Percentiles rank a stretch among this genome's conserved stretches.
These are phyloP conservation scores for Hystrix cristata DNA, from an alignment of 2,113 vertebrate genomes.

Conservation along the genomic window DNA sequence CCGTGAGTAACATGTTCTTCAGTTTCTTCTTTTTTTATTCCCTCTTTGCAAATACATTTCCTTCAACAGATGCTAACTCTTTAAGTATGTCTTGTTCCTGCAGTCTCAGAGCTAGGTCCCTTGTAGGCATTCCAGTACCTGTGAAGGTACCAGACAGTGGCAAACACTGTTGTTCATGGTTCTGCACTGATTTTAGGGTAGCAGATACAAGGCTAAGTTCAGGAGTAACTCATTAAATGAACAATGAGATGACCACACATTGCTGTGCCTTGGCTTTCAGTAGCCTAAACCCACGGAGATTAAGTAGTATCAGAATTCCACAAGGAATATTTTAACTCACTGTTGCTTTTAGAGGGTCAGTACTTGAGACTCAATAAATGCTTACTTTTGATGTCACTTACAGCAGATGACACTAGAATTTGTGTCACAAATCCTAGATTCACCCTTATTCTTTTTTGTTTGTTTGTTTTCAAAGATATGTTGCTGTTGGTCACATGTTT, in stretches of 20 bases:
- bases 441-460: not conserved
- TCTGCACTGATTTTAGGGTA: not conserved
- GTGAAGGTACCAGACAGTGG: not conserved
- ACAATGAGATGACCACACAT: not conserved
- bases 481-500: not conserved
- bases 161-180: not conserved
- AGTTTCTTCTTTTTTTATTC: not conserved
- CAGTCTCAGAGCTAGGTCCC: not conserved
- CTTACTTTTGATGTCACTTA: not conserved
- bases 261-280: not conserved
- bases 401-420: not conserved
- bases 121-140: not conserved
- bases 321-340: not conserved
- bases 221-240: not conserved
- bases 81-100: not conserved
- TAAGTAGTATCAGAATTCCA: not conserved
- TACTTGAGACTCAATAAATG: not conserved
- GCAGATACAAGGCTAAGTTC: not conserved
- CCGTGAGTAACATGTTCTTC: fast-evolving
- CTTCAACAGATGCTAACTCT: not conserved
- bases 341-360: not conserved
- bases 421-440: not conserved
- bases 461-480: not conserved
- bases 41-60: not conserved
- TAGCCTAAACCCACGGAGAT: not conserved